phyloP scores from a whole-genome alignment of 2,113 vertebrate species.

The Trematomus loennbergii region DNA sequence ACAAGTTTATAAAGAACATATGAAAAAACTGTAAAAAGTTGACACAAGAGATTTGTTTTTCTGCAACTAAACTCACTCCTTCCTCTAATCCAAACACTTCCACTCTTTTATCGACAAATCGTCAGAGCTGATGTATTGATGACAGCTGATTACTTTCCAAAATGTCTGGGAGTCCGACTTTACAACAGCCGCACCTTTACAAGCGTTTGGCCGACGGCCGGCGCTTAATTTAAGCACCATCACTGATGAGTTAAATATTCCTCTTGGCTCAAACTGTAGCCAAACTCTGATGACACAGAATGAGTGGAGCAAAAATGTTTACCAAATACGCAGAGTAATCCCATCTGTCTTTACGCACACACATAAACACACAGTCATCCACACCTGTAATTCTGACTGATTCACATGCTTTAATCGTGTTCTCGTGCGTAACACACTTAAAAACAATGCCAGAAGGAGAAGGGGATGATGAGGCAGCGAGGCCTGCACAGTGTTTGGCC shows the following conservation, averaged over 20 bases:
- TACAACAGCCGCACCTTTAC: conserved; percentile 57
- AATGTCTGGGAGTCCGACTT: conserved; percentile 46
- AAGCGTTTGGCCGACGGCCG: conserved; percentile 47
- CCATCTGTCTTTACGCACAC: conserved; percentile 50
- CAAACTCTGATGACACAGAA: conserved; percentile 57
- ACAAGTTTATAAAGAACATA: neutral
- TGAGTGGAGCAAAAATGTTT: conserved; percentile 63
- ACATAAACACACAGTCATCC: conserved; percentile 57
- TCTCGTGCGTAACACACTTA: conserved; percentile 22
- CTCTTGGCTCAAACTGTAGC: conserved; percentile 42
- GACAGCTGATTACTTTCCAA: conserved; percentile 58
- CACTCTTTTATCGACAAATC: conserved; percentile 35
- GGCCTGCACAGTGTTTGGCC: conserved; percentile 7
- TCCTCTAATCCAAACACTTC: conserved; percentile 43
- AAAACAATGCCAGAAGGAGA: conserved; percentile 15
- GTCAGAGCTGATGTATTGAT: conserved; percentile 28
- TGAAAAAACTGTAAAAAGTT: neutral
- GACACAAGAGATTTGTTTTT: conserved; percentile 11
- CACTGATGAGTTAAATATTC: conserved; percentile 63
- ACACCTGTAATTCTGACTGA: conserved; percentile 59
- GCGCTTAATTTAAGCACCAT: conserved; percentile 39
- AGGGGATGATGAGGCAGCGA: conserved; percentile 3
- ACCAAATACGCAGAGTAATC: conserved; percentile 45
- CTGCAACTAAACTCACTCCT: conserved; percentile 13
- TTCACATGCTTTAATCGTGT: conserved; percentile 66